Percentiles rank a stretch among this genome's conserved stretches.
These are phyloP conservation scores for Tetheella fluctuosa DNA, from an alignment of 2,888 invertebrate species.

Conservation along the genomic window DNA sequence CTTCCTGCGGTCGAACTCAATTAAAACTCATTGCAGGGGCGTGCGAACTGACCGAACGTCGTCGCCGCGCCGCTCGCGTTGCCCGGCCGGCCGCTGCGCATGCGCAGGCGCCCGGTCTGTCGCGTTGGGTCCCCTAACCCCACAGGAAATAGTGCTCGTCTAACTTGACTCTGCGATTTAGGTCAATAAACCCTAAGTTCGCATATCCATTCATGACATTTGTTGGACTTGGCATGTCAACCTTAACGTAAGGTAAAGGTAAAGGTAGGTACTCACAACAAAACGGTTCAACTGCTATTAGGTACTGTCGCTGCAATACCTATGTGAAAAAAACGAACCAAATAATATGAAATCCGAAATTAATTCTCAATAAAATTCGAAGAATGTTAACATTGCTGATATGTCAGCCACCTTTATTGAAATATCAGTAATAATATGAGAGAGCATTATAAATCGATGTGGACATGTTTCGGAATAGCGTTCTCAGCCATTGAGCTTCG, in stretches of 20 bases:
- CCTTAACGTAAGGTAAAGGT: too few species aligned
- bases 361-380: not conserved
- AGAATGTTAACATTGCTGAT: not conserved
- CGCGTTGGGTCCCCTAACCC: slow-evolving; percentile 50
- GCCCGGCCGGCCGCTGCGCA: slow-evolving; percentile 18
- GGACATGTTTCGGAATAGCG: slow-evolving; percentile 22
- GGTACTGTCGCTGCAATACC: not conserved
- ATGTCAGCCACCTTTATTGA: slow-evolving; percentile 7
- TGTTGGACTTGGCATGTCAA: not conserved
- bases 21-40: slow-evolving; percentile 81
- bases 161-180: slow-evolving; percentile 61
- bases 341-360: not conserved
- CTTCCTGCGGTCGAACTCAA: slow-evolving; percentile 76
- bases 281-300: too few species aligned
- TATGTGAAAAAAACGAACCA: not conserved
- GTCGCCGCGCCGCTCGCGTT: slow-evolving; percentile 10
- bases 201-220: slow-evolving; percentile 3
- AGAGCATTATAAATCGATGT: slow-evolving; percentile 27
- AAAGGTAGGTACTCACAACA: too few species aligned
- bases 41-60: slow-evolving; percentile 67
- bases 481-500: slow-evolving; percentile 27
- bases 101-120: slow-evolving; percentile 31
- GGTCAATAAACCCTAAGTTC: slow-evolving; percentile 36
- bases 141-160: slow-evolving; percentile 71
- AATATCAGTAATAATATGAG: not conserved